Evolutionary conservation across 2,888 invertebrate species (phyloP), one percentile per base, ranked within the genome.

Genomic region (Hypercompe scribonia): DNA sequence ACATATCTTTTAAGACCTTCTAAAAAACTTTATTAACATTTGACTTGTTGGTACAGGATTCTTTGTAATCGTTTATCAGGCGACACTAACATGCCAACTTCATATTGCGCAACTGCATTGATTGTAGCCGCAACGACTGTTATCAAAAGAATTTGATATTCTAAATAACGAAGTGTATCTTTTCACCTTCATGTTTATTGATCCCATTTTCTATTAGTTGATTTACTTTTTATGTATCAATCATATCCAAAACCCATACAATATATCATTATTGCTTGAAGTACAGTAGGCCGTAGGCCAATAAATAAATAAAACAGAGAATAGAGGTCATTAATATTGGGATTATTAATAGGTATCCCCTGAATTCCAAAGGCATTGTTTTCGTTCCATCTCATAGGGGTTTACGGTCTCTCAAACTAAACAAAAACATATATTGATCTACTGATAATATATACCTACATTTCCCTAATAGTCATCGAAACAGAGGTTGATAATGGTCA

Each of bases 131-230:
- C 73, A 75, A 80, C 75, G 75, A 83, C 78, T 75, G 82, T 85
- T 85, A 85, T 84, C 82, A 80, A 81, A 80, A 81, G 84, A 84
- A 87, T 85, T 88, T 89, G 86, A 83, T 84, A 81, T 84, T 86
- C 78, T 68, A 80, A 76, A 76, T 78, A 78, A 80, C 68, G 71
- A 78, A 78, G 71, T 73, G 54, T 65, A 2, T 66, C 75, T 69
- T 78, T 72, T 46, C 31, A 63, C 65, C 13, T 34, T 50, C 58
- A 68, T 72, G 28, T 68, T 65, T 75, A 68, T 64, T 65, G 65
- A 33, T 70, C 69, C 66, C 68, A 72, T 67, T 46, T 65, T 67
- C 65, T 65, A 15, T 31, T 42, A 13, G 4, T 15, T 66, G 21
- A 61, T 67, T 21, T 68, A 33, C 58, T 58, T 11, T n/a, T 10